A percentile compares a stretch with the other conserved stretches of the same genome.
These are phyloP conservation scores for Gambelia wislizenii DNA, from an alignment of 2,797 vertebrate species.

Conservation along the genomic window DNA sequence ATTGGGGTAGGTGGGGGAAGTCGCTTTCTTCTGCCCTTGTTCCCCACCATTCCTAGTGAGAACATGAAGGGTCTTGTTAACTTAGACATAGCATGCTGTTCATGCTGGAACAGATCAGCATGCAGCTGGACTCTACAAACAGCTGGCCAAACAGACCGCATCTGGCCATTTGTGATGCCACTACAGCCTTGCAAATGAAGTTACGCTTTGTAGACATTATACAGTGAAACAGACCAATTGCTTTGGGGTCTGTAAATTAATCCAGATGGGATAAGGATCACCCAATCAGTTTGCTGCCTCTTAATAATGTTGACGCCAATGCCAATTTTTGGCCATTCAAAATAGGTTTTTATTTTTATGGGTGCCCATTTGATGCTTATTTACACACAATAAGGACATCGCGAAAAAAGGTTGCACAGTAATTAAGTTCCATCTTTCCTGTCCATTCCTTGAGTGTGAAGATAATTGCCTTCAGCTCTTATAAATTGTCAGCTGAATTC, in stretches of 20 bases:
- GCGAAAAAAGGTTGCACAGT: slow-evolving; percentile 55
- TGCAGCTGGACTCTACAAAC: too few relatives aligned
- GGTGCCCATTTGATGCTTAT: slow-evolving; percentile 61
- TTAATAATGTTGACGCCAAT: slow-evolving; percentile 13
- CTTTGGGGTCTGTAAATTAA: not conserved
- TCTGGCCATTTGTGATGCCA: not conserved
- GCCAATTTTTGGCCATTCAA: slow-evolving; percentile 43
- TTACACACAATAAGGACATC: slow-evolving; percentile 63
- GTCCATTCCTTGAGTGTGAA: slow-evolving; percentile 63
- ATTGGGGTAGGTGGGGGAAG: too few relatives aligned
- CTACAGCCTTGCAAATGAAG: not conserved
- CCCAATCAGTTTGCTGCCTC: not conserved
- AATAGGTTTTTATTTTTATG: slow-evolving; percentile 44
- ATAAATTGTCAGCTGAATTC: slow-evolving; percentile 70
- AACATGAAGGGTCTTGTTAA: too few relatives aligned
- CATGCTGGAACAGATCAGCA: not conserved
- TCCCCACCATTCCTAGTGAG: too few relatives aligned
- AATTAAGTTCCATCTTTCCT: slow-evolving; percentile 71
- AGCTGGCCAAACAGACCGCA: not conserved
- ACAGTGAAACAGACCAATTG: not conserved
- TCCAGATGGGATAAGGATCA: not conserved
- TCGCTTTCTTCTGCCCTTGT: too few relatives aligned
- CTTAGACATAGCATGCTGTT: too few relatives aligned
- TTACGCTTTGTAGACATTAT: not conserved
- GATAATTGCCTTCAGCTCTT: slow-evolving; percentile 71